Percentiles rank a stretch among this genome's conserved stretches.
phyloP scores from a whole-genome alignment of 2,888 invertebrate species.

The Calliopum simillimum region DNA sequence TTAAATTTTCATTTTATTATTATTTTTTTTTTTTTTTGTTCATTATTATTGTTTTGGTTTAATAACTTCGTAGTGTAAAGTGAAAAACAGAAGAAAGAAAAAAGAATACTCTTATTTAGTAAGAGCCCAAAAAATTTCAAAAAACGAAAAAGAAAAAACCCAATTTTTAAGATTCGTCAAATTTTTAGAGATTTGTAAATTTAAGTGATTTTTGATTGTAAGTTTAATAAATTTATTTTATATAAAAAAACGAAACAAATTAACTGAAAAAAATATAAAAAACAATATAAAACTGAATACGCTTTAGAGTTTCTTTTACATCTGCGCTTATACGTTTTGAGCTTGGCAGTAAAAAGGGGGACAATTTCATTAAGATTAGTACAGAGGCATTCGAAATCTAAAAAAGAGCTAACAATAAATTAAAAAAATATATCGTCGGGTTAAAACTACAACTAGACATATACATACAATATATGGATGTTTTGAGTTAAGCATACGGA shows the following conservation, averaged over 20 bases:
- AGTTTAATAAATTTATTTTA: slow-evolving; percentile 64
- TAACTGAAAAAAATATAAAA: slow-evolving; percentile 41
- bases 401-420: too few species aligned
- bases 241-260: slow-evolving; percentile 52
- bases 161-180: slow-evolving; percentile 44
- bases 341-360: background rate
- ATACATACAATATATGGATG: too few species aligned
- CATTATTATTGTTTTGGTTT: slow-evolving; percentile 31
- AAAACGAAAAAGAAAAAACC: slow-evolving; percentile 46
- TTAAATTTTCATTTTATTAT: slow-evolving; percentile 31
- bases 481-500: too few species aligned
- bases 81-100: slow-evolving; percentile 39
- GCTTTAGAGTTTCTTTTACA: background rate
- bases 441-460: too few species aligned
- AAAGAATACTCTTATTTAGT: slow-evolving; percentile 43
- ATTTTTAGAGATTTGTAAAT: slow-evolving; percentile 63
- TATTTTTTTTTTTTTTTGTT: slow-evolving; percentile 36
- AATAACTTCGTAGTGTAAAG: slow-evolving; percentile 38
- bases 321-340: too few species aligned
- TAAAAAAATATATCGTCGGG: too few species aligned
- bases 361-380: background rate
- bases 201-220: slow-evolving; percentile 66
- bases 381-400: too few species aligned
- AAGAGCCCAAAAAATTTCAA: slow-evolving; percentile 51
- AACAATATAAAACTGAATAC: slow-evolving; percentile 44